These are phyloP conservation scores for Dryococelus australis DNA, from an alignment of 2,888 invertebrate species.

Conservation along the genomic window DNA sequence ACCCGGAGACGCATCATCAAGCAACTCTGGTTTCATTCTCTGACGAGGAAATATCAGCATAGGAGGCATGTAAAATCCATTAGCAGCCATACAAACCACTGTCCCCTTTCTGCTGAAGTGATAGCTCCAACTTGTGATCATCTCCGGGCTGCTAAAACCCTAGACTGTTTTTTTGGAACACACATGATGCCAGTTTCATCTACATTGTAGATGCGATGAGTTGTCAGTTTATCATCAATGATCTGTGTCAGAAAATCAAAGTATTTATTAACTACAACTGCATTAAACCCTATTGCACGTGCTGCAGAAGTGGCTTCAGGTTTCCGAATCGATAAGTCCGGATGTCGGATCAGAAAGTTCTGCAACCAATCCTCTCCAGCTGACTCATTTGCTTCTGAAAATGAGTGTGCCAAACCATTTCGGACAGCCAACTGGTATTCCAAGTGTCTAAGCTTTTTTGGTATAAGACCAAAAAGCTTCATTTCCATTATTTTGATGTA, in stretches of 20 bases:
- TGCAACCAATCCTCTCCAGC: constrained; percentile 31
- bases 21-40: constrained; percentile 12
- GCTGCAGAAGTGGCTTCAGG: constrained; percentile 25
- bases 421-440: constrained; percentile 24
- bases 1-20: background rate
- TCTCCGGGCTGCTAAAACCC: constrained; percentile 20
- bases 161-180: background rate
- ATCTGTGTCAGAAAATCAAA: constrained; percentile 19
- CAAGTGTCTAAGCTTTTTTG: constrained; percentile 27
- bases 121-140: constrained; percentile 27
- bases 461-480: constrained; percentile 30
- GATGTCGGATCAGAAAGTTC: constrained; percentile 25
- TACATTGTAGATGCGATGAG: constrained; percentile 23
- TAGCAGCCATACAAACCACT: constrained; percentile 31
- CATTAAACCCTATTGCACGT: constrained; percentile 29
- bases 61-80: constrained; percentile 34
- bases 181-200: background rate
- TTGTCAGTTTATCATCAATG: constrained; percentile 24
- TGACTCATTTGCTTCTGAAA: constrained; percentile 12
- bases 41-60: constrained; percentile 31
- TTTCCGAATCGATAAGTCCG: constrained; percentile 27
- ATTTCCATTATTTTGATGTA: constrained; percentile 29
- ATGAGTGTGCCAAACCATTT: background rate
- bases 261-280: constrained; percentile 24
- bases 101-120: constrained; percentile 35